phyloP scores from a whole-genome alignment of 1,140 invertebrate species.

The Brevipalpus yothersi region DNA sequence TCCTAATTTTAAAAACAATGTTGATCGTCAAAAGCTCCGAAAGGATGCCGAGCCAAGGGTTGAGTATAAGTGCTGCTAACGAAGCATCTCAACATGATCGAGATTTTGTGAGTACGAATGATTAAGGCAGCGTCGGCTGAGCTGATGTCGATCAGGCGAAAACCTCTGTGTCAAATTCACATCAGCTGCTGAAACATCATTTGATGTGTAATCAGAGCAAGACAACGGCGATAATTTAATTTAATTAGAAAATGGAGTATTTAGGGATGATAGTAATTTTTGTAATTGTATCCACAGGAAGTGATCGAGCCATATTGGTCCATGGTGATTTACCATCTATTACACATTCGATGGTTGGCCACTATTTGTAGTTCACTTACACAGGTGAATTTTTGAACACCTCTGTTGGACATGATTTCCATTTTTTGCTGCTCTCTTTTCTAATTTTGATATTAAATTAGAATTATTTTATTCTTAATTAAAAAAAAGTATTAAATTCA shows the following conservation, averaged over 20 bases:
- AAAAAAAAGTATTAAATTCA: too few relatives aligned
- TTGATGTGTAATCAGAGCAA: too few relatives aligned
- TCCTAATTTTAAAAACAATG: too few relatives aligned
- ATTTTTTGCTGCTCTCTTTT: constrained; percentile 50
- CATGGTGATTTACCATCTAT: constrained; percentile 44
- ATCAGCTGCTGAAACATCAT: too few relatives aligned
- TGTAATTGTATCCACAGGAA: constrained; percentile 38
- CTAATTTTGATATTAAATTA: constrained; percentile 47
- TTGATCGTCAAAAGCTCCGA: too few relatives aligned
- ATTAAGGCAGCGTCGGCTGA: too few relatives aligned
- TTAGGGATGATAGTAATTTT: background rate
- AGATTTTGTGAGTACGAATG: constrained; percentile 1
- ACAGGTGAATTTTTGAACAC: constrained; percentile 18
- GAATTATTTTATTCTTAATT: too few relatives aligned
- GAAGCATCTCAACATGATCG: constrained; percentile 1
- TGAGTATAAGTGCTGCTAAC: constrained; percentile 6
- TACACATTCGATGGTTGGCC: constrained; percentile 26
- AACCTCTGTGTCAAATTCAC: too few relatives aligned
- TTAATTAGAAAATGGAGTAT: background rate
- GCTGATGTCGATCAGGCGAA: too few relatives aligned
- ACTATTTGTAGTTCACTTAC: constrained; percentile 32
- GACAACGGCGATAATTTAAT: too few relatives aligned
- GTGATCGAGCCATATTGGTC: constrained; percentile 52
- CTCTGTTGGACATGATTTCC: constrained; percentile 24
- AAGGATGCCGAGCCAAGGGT: background rate